Percentiles rank a stretch among this genome's conserved stretches.
Evolutionary conservation across 2,888 invertebrate genomes (phyloP).

Genomic region (Drosophila koepferae): DNA sequence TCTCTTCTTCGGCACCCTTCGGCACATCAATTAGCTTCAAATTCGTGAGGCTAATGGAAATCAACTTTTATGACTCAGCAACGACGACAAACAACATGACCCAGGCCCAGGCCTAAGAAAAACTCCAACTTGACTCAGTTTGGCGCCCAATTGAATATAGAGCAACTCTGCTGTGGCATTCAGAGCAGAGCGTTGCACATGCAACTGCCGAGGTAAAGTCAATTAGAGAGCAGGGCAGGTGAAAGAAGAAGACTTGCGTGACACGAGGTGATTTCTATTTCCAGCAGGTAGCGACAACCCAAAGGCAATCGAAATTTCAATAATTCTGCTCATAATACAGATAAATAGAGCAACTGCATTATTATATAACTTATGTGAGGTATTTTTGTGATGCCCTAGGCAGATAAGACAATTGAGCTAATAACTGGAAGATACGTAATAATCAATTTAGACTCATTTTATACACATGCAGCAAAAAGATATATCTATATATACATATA

Average conservation of each 20-base stretch:
- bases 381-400: neutral
- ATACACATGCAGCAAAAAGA: rapidly evolving
- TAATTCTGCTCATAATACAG: neutral
- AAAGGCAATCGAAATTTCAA: conserved; percentile 1
- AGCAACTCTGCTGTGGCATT: conserved; percentile 1
- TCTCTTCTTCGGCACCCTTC: neutral
- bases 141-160: neutral
- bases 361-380: neutral
- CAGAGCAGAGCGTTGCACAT: conserved; percentile 48
- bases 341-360: conserved; percentile 2
- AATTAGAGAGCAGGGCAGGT: conserved; percentile 1
- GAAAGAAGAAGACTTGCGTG: neutral
- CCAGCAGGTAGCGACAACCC: neutral
- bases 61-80: conserved; percentile 3
- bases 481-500: neutral
- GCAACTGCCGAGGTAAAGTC: conserved; percentile 38
- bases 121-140: neutral
- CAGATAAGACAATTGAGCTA: neutral
- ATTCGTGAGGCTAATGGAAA: conserved; percentile 3
- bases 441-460: neutral
- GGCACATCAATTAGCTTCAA: neutral
- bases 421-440: neutral
- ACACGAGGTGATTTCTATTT: conserved; percentile 3
- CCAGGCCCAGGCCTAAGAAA: neutral
- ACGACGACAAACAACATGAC: neutral